Conservation (phyloP, 2,797 vertebrate genomes). For the Synaphobranchus kaupii region DNA sequence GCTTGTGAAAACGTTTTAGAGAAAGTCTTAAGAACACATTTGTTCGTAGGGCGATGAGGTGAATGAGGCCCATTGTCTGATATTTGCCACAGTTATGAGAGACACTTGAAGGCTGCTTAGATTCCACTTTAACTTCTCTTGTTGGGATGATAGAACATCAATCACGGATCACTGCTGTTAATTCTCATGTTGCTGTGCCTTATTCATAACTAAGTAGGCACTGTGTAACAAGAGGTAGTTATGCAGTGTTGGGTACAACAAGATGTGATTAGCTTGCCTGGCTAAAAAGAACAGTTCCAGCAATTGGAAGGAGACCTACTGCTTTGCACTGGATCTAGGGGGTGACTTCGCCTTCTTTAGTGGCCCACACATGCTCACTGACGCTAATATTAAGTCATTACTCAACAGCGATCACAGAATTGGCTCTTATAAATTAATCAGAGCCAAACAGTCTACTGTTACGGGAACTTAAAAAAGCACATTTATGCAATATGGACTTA, state of each 20-base stretch:
- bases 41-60: too few relatives aligned
- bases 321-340: neutral
- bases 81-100: neutral
- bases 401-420: neutral
- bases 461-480: too few relatives aligned
- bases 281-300: too few relatives aligned
- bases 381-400: too few relatives aligned
- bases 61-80: neutral
- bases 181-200: neutral
- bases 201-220: too few relatives aligned
- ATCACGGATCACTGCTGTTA: neutral
- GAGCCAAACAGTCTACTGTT: too few relatives aligned
- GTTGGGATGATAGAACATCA: neutral
- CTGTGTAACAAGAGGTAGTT: neutral
- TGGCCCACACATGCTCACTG: too few relatives aligned
- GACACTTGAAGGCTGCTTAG: neutral
- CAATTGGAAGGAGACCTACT: neutral
- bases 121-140: neutral
- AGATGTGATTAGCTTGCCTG: neutral
- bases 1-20: too few relatives aligned
- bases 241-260: neutral
- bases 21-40: too few relatives aligned
- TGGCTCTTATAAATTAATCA: too few relatives aligned
- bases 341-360: too few relatives aligned
- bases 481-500: neutral